Percentiles rank a stretch among this genome's conserved stretches.
Conservation (phyloP, 37 sponge, comb jelly and placozoan genomes). For the Bolinopsis microptera region DNA sequence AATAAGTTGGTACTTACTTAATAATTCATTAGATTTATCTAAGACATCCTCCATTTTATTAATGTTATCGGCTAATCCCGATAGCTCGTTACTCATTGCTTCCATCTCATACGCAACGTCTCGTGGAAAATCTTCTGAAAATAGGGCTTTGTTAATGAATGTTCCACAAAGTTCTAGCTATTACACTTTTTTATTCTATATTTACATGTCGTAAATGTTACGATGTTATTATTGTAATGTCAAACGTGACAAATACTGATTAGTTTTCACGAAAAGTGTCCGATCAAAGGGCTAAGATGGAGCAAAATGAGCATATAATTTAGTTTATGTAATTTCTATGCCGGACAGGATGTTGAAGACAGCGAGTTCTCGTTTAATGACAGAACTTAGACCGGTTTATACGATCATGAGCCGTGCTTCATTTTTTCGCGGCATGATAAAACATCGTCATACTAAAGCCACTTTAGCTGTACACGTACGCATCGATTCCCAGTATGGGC, state of each 20-base stretch:
- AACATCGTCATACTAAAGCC: too few species aligned
- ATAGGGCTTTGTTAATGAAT: background rate
- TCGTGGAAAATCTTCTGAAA: background rate
- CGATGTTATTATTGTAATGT: background rate
- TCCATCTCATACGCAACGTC: background rate
- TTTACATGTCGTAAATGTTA: background rate
- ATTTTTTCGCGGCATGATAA: too few species aligned
- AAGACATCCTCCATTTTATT: background rate
- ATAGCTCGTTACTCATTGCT: background rate
- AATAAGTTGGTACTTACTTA: conserved; percentile 47
- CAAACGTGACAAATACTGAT: background rate
- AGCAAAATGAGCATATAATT: background rate
- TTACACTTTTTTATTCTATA: background rate
- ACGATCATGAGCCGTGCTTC: too few species aligned
- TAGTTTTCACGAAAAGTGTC: background rate
- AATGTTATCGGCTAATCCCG: background rate
- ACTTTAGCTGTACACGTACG: too few species aligned
- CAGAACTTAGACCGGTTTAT: too few species aligned
- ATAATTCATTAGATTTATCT: background rate
- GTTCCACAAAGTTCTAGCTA: too few species aligned
- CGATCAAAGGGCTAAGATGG: background rate
- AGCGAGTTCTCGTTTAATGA: too few species aligned
- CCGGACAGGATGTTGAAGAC: background rate
- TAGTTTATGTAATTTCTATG: background rate
- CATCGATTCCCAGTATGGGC: too few species aligned